Evolutionary conservation across 30 jellyfish, hydroid and myxozoan genomes (phyloP), one percentile per base, ranked within the genome.

Genomic region (Hydra vulgaris): DNA sequence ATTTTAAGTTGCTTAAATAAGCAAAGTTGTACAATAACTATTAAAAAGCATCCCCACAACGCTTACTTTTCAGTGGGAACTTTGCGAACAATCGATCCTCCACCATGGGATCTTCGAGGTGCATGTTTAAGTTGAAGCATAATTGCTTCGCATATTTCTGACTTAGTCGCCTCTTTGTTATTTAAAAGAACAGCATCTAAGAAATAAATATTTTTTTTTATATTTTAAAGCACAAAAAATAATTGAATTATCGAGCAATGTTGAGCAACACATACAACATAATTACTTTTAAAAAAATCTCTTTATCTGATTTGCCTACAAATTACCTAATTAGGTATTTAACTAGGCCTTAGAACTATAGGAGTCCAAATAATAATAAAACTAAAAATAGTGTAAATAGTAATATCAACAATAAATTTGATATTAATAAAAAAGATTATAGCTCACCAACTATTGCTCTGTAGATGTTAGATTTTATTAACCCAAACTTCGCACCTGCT

Each of bases 71-170:
- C 75, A 68, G 75, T 68, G 75, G 25, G 75, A 68, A n/a, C 75
- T 68, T 68, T 68, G 27, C 75, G 75, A 68, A 68, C 25, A 68
- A 68, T 68, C 27, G 75, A 68, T n/a, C 75, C 7, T 68, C 75
- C 75, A 68, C 75, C 26, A 68, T n/a, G 27, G 75, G 61, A 40
- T 40, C 61, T 40, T 68, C 75, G 75, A 68, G 75, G 75, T 68
- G 75, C 75, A 68, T 68, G 75, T 68, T 68, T 68, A n/a, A n/a
- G 27, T 68, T 68, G 75, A 68, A 68, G 27, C 75, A 68, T 68
- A 23, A 68, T 23, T 68, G 8, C 75, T 68, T 68, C 75, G 27
- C 25, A 68, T 68, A 68, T 40, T 40, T 40, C 61, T 68, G 75
- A 68, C 75, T 68, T 20, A 68, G 75, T 68, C 27, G 25, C 75